Percentiles rank a stretch among this genome's conserved stretches.
These are phyloP conservation scores for Microcebus tavaratra DNA, from an alignment of 2,113 vertebrate species.

Conservation along the genomic window DNA sequence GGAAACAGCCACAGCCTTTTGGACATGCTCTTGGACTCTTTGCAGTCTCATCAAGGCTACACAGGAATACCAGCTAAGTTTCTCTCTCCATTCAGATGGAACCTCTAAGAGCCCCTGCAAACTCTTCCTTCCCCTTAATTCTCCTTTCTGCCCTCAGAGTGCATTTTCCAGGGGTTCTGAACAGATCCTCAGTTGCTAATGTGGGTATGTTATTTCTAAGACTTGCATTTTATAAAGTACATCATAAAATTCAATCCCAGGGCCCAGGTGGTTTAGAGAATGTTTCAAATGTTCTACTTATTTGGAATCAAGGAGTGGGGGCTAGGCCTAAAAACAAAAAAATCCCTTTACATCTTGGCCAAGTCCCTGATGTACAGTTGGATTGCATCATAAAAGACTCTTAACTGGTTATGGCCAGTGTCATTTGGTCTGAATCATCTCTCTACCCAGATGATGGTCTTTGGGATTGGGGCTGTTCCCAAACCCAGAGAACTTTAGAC, in stretches of 20 bases:
- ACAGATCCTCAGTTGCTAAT: conserved; percentile 80
- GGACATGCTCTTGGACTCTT: background rate
- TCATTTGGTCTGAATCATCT: conserved; percentile 32
- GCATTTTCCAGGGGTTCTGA: conserved; percentile 75
- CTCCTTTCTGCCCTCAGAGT: background rate
- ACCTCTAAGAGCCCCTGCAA: background rate
- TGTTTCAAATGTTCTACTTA: conserved; percentile 72
- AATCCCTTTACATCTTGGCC: conserved; percentile 58
- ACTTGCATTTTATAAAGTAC: conserved; percentile 81
- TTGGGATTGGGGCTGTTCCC: conserved; percentile 25
- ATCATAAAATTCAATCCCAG: conserved; percentile 83
- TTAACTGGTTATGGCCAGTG: conserved; percentile 21
- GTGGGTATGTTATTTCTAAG: conserved; percentile 81
- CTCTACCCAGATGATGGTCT: conserved; percentile 62
- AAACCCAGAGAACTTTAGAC: conserved; percentile 47
- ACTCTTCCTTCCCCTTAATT: background rate
- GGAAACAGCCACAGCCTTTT: background rate
- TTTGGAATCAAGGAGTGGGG: conserved; percentile 56
- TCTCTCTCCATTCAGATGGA: background rate
- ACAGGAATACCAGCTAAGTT: background rate
- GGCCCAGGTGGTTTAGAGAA: conserved; percentile 80
- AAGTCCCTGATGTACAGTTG: conserved; percentile 64
- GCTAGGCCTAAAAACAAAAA: conserved; percentile 11
- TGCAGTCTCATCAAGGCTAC: background rate
- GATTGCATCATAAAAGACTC: conserved; percentile 60